A percentile compares a stretch with the other conserved stretches of the same genome.
These are phyloP conservation scores for Hypomesus transpacificus DNA, from an alignment of 2,113 vertebrate genomes.

Conservation along the genomic window DNA sequence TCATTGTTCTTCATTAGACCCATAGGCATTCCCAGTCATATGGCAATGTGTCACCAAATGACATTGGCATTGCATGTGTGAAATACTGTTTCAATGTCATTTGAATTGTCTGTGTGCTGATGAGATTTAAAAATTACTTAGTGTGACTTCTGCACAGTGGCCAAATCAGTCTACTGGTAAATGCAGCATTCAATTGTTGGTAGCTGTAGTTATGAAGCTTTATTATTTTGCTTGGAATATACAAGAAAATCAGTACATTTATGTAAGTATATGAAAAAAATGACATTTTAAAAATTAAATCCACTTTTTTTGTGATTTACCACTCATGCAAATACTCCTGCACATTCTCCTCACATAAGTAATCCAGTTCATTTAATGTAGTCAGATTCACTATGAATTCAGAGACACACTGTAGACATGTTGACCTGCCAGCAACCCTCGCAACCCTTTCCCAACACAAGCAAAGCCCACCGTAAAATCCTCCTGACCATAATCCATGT, in stretches of 20 bases:
- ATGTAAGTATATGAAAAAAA: neutral
- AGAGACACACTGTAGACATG: neutral
- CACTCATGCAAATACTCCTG: no score
- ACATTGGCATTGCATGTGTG: neutral
- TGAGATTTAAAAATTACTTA: slow-evolving; percentile 20
- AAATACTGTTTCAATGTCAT: slow-evolving; percentile 16
- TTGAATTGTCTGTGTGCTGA: neutral
- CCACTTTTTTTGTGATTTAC: neutral
- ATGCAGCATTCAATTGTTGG: slow-evolving; percentile 24
- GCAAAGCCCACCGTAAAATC: slow-evolving; percentile 29
- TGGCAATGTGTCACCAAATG: neutral
- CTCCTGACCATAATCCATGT: neutral
- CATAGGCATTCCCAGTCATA: neutral
- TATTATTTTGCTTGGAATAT: slow-evolving; percentile 27
- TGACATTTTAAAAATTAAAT: no score
- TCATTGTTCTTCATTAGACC: neutral
- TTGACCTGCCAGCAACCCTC: neutral
- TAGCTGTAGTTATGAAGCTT: slow-evolving; percentile 37
- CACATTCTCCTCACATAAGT: no score
- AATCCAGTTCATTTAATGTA: neutral
- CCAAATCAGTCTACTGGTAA: slow-evolving; percentile 30
- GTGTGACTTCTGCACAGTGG: slow-evolving; percentile 19
- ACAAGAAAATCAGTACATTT: neutral
- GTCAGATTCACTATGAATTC: neutral
- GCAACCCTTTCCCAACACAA: neutral